phyloP scores from a whole-genome alignment of 2,888 invertebrate species.

The Trichopria drosophilae region DNA sequence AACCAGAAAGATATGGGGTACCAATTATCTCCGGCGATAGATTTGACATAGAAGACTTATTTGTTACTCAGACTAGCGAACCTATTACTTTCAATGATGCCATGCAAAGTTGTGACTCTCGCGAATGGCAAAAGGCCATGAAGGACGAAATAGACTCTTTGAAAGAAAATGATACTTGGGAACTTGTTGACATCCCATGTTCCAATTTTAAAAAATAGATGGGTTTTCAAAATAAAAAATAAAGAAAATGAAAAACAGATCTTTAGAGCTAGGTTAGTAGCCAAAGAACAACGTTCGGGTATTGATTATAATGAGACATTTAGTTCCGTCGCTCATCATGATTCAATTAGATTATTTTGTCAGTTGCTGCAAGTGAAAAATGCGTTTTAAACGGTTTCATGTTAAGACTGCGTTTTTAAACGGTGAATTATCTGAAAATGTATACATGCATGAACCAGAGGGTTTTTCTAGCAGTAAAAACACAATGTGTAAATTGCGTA shows the following conservation, averaged over 20 bases:
- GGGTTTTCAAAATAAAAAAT: slow-evolving; percentile 11
- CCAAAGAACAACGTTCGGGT: not conserved
- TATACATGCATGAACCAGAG: slow-evolving; percentile 7
- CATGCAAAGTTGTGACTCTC: too few species aligned
- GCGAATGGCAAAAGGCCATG: slow-evolving; percentile 11
- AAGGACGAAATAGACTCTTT: slow-evolving; percentile 7
- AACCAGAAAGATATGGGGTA: not conserved
- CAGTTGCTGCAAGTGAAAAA: slow-evolving; percentile 4
- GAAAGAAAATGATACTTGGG: slow-evolving; percentile 8
- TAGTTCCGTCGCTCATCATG: slow-evolving; percentile 17
- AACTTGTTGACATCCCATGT: too few species aligned
- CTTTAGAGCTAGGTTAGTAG: slow-evolving; percentile 5
- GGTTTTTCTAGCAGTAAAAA: not conserved
- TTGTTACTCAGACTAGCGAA: too few species aligned
- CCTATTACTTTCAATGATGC: too few species aligned
- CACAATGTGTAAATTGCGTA: slow-evolving; percentile 2
- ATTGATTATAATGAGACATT: slow-evolving; percentile 10
- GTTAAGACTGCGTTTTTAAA: slow-evolving; percentile 17
- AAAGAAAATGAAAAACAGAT: slow-evolving; percentile 7
- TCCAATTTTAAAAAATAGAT: slow-evolving; percentile 8
- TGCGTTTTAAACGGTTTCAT: slow-evolving; percentile 12
- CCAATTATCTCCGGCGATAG: not conserved
- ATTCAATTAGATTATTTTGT: too few species aligned
- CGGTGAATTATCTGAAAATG: slow-evolving; percentile 1
- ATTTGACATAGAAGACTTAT: slow-evolving; percentile 7